phyloP scores from a whole-genome alignment of 2,113 vertebrate species.

The Prinia subflava region DNA sequence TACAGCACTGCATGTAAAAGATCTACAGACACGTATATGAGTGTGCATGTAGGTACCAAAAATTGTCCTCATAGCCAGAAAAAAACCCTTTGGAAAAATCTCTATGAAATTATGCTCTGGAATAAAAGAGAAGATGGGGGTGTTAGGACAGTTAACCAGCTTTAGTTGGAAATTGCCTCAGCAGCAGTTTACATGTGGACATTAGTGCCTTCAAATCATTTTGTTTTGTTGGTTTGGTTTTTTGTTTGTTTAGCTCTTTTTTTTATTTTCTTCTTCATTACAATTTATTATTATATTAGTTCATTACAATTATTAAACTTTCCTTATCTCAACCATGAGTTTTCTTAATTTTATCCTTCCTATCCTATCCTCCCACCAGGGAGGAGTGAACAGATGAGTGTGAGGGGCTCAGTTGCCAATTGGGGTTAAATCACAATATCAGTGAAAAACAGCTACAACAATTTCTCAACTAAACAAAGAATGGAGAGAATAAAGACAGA shows the following conservation, averaged over 20 bases:
- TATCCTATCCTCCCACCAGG: neutral
- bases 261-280: neutral
- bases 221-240: too few relatives aligned
- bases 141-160: neutral
- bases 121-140: neutral
- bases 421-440: neutral
- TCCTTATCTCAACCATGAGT: neutral
- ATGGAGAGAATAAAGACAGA: neutral
- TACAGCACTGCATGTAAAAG: neutral
- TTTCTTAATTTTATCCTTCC: neutral
- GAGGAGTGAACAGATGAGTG: neutral
- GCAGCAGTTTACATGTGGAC: fast-evolving
- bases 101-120: neutral
- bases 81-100: neutral
- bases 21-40: neutral
- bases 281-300: neutral
- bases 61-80: neutral
- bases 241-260: neutral
- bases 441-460: neutral
- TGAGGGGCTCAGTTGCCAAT: fast-evolving
- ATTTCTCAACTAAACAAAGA: neutral
- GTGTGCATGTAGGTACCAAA: neutral
- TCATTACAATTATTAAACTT: neutral
- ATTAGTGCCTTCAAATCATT: neutral
- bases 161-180: neutral